These are phyloP conservation scores for Eucriotettix oculatus DNA, from an alignment of 2,888 invertebrate species.

Conservation along the genomic window DNA sequence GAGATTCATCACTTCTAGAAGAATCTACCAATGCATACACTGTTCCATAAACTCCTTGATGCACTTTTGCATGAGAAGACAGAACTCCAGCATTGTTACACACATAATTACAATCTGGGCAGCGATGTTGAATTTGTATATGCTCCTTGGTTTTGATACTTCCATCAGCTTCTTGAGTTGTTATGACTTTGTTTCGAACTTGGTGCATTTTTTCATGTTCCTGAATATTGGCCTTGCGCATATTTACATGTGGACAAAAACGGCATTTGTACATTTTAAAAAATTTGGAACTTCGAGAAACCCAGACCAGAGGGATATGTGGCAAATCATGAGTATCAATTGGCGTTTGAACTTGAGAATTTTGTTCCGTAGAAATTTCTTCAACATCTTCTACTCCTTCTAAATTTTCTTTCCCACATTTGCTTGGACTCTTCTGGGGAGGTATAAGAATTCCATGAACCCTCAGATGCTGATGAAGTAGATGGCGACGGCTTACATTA, in stretches of 20 bases:
- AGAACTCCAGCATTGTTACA: conserved; percentile 46
- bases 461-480: conserved; percentile 68
- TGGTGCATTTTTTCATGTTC: conserved; percentile 70
- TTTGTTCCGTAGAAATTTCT: conserved; percentile 18
- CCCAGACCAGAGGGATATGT: conserved; percentile 60
- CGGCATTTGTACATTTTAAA: conserved; percentile 73
- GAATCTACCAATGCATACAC: conserved; percentile 53
- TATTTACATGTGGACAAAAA: conserved; percentile 68
- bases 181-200: neutral
- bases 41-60: conserved; percentile 51
- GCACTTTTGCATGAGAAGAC: conserved; percentile 43
- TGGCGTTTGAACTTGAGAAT: conserved; percentile 10
- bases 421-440: conserved; percentile 11
- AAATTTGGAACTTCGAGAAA: conserved; percentile 51
- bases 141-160: neutral
- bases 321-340: conserved; percentile 30
- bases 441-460: conserved; percentile 43
- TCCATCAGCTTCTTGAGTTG: neutral
- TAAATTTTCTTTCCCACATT: conserved; percentile 17
- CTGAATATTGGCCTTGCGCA: conserved; percentile 60
- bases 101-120: conserved; percentile 63
- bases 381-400: conserved; percentile 29
- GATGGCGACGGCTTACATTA: conserved; percentile 61
- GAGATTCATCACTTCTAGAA: conserved; percentile 47
- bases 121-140: conserved; percentile 28